phyloP scores from a whole-genome alignment of 2,113 vertebrate genomes.

The Haliaeetus leucogaster region DNA sequence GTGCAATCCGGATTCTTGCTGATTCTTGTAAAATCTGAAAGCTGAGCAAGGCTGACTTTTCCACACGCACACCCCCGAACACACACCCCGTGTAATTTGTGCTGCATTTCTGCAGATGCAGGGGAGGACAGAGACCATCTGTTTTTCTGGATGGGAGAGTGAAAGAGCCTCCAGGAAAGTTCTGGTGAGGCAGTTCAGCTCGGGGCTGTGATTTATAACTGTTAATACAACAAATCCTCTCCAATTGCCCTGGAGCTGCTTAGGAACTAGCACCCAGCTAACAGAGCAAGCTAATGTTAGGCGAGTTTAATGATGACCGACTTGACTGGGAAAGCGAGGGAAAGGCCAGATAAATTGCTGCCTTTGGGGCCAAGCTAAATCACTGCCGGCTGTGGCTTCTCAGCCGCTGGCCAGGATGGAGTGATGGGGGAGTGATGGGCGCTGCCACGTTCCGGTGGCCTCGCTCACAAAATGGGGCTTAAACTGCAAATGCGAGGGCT shows the following conservation, averaged over 20 bases:
- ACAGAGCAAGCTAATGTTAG: background rate
- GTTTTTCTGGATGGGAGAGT: background rate
- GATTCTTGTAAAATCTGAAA: background rate
- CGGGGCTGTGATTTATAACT: background rate
- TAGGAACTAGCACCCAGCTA: background rate
- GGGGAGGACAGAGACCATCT: background rate
- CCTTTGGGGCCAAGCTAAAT: background rate
- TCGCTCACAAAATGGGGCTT: background rate
- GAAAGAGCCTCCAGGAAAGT: background rate
- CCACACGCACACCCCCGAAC: background rate
- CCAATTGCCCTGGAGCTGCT: background rate
- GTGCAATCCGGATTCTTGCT: background rate
- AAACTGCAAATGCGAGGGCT: background rate
- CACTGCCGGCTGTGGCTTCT: background rate
- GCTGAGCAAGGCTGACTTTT: background rate
- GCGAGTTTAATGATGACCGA: background rate
- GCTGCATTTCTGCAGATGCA: background rate
- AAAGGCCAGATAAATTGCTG: background rate
- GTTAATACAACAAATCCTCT: background rate
- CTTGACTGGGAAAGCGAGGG: background rate
- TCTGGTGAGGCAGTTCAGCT: background rate
- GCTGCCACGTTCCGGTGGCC: background rate
- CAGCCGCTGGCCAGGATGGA: background rate
- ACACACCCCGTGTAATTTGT: background rate
- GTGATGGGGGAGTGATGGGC: background rate